Base-by-base conservation (phyloP, 2,888 invertebrate species). In the Hololepta plana region DNA sequence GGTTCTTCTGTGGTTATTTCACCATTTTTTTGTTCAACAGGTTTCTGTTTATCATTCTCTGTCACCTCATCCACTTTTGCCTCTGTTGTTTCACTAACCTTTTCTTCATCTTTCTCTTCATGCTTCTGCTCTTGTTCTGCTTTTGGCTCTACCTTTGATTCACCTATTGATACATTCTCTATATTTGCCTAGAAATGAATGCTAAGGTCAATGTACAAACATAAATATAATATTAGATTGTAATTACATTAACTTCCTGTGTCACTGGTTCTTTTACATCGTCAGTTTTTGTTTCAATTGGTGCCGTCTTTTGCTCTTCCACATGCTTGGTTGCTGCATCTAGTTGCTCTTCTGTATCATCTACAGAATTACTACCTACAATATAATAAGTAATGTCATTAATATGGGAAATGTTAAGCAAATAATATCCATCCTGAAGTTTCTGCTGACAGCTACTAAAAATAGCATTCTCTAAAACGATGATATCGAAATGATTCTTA, bases 151-250 rank as follows among this genome's bases (percentile, higher is more conserved):
- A 26, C 31, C 27, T 30, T 14, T 15, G 20, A 28, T 23, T 11
- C 11, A 23, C 15, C 3, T n/a, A n/a, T n/a, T n/a, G n/a, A n/a
- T n/a, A n/a, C n/a, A n/a, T n/a, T n/a, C n/a, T n/a, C n/a, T n/a
- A n/a, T n/a, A n/a, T n/a, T n/a, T n/a, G n/a, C n/a, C n/a, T n/a
- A n/a, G n/a, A n/a, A n/a, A n/a, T n/a, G n/a, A n/a, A n/a, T n/a
- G n/a, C n/a, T n/a, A n/a, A n/a, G n/a, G n/a, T n/a, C n/a, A n/a
- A n/a, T n/a, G n/a, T n/a, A n/a, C n/a, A n/a, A n/a, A n/a, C n/a
- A n/a, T n/a, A n/a, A n/a, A n/a, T n/a, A n/a, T 16, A 42, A 35
- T 49, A 45, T 22, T 48, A 45, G 11, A 52, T 50, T 30, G 50
- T 49, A 28, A 49, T 43, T 7, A 46, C 52, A 51, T 27, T 54